phyloP scores from a whole-genome alignment of 1,140 invertebrate genomes.

The Antheraea mylitta region DNA sequence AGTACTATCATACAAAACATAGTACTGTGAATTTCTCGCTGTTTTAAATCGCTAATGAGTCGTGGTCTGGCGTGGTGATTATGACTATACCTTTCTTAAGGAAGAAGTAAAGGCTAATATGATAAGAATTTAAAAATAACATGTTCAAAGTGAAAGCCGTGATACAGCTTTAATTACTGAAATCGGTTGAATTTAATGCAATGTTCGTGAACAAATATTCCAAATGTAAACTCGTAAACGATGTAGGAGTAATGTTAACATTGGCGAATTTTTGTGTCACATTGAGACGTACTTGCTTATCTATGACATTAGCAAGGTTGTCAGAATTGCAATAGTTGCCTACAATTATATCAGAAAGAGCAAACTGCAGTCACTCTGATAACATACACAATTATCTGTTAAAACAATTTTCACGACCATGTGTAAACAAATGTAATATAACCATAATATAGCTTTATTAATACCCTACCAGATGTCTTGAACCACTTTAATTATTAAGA shows the following conservation, averaged over 20 bases:
- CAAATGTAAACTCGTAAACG: background rate
- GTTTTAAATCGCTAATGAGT: too few species aligned
- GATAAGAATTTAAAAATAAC: too few species aligned
- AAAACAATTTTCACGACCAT: constrained; percentile 3
- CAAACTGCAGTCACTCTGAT: constrained; percentile 9
- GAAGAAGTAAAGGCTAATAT: too few species aligned
- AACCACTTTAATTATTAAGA: too few species aligned
- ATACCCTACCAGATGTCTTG: background rate
- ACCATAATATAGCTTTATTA: background rate
- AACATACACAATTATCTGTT: background rate
- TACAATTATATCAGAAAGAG: constrained; percentile 19
- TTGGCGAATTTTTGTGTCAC: constrained; percentile 23
- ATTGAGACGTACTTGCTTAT: constrained; percentile 18
- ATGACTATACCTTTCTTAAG: too few species aligned
- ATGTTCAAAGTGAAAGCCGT: too few species aligned
- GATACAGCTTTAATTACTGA: background rate
- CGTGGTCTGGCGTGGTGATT: too few species aligned
- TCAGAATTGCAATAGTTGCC: constrained; percentile 11
- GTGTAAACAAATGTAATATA: background rate
- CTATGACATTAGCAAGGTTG: constrained; percentile 28
- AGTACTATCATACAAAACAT: too few species aligned
- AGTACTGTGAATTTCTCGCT: too few species aligned
- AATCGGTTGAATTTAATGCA: background rate
- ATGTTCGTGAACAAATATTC: background rate
- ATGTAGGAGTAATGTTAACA: constrained; percentile 1